phyloP scores from a whole-genome alignment of 2,113 vertebrate genomes.

The Myotis brandtii region DNA sequence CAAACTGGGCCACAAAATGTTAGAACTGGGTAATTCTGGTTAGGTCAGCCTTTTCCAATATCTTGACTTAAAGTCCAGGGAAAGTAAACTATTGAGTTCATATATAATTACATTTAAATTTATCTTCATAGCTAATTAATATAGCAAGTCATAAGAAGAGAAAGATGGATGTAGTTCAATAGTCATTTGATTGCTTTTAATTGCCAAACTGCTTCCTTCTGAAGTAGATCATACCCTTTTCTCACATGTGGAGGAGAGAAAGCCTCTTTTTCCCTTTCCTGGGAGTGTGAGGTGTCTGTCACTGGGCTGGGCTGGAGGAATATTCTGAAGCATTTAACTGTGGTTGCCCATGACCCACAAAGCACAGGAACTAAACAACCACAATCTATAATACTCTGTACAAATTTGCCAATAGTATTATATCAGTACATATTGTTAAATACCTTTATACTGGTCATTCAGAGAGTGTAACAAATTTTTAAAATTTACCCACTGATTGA shows the following conservation, averaged over 20 bases:
- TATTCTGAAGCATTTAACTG: conserved; percentile 11
- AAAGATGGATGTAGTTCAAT: background rate
- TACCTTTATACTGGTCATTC: background rate
- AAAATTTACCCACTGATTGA: background rate
- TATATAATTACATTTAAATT: conserved; percentile 43
- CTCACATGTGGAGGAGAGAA: background rate
- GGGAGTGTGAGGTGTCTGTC: background rate
- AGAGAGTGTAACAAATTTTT: background rate
- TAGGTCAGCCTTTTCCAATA: background rate
- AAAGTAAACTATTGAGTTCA: conserved; percentile 19
- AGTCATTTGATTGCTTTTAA: conserved; percentile 13
- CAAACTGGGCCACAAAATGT: background rate
- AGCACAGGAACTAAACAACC: background rate
- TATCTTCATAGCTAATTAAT: conserved; percentile 1
- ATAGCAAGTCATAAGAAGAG: background rate
- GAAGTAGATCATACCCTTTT: background rate
- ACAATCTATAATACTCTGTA: background rate
- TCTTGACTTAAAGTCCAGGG: conserved; percentile 24
- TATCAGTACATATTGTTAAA: background rate
- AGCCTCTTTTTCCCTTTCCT: background rate
- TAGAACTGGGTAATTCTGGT: conserved; percentile 36
- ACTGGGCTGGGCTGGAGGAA: background rate
- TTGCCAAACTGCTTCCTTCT: background rate
- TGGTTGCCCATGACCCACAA: background rate
- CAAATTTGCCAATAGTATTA: background rate